Evolutionary conservation across 1,140 invertebrate species (phyloP).

Genomic region (Protaetia brevitarsis): DNA sequence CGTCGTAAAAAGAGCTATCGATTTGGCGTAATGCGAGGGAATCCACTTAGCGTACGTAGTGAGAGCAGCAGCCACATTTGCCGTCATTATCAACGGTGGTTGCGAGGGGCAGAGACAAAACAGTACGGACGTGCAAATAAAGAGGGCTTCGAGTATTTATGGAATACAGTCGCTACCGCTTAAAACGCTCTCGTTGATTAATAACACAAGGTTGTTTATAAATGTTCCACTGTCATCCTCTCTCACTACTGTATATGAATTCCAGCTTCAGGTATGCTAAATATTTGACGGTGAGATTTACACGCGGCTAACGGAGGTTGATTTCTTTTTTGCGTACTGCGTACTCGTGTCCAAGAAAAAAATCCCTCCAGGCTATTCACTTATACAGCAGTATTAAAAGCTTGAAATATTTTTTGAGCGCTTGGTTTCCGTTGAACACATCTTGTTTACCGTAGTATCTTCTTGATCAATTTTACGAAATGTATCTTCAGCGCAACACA

Average conservation of each 20-base stretch:
- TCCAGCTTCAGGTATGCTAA: slow-evolving; percentile 32
- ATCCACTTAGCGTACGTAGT: slow-evolving; percentile 10
- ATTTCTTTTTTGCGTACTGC: slow-evolving; percentile 2
- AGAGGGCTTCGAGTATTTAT: slow-evolving; percentile 32
- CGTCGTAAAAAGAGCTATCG: background rate
- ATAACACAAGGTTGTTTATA: slow-evolving; percentile 41
- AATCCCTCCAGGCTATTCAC: background rate
- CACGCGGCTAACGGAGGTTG: slow-evolving; percentile 11
- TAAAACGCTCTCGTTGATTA: slow-evolving; percentile 43
- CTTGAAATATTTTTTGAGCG: too few species aligned
- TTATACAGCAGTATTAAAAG: background rate
- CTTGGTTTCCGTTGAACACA: too few species aligned
- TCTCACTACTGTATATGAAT: slow-evolving; percentile 39
- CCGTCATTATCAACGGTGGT: background rate
- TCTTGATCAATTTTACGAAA: too few species aligned
- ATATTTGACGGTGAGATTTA: slow-evolving; percentile 35
- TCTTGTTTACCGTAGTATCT: too few species aligned
- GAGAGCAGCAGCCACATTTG: background rate
- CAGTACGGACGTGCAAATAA: slow-evolving; percentile 4
- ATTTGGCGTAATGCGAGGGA: background rate
- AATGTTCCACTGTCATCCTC: slow-evolving; percentile 37
- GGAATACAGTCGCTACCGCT: slow-evolving; percentile 43
- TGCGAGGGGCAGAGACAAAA: background rate
- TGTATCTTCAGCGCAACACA: too few species aligned
- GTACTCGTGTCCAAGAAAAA: background rate